Base-by-base conservation (phyloP, 2,888 invertebrate species). In the Trissolcus brochymenae region DNA sequence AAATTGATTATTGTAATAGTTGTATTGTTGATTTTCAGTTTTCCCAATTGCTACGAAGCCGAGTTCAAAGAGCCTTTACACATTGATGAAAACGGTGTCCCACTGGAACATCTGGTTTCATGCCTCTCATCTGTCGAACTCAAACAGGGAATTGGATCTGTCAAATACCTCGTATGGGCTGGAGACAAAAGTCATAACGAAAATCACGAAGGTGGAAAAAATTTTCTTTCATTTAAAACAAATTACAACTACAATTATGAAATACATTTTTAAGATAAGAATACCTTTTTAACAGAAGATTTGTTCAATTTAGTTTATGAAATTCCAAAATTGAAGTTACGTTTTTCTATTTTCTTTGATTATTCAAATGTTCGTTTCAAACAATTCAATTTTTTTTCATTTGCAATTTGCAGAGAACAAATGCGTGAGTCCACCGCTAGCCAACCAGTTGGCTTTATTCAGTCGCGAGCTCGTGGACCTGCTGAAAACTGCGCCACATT, bases 381-480 rank as follows among this genome's bases (percentile, higher is more conserved):
- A n/a, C n/a, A n/a, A n/a, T n/a, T n/a, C n/a, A n/a, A n/a, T n/a
- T n/a, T n/a, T n/a, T n/a, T n/a, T n/a, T n/a, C n/a, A n/a, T n/a
- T n/a, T n/a, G n/a, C n/a, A n/a, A 11, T 40, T 54, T 54, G n/a
- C 35, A 87, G 87, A 87, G 73, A 86, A 81, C 53, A 92, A 92
- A 14, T 92, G 92, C 55, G 92, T 93, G 0, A 93, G 93, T 79
- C 93, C 94, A 9, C 92, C 91, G 0, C 88, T 95, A 60, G 93
- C 93, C 55, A 93, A 93, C 62, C 94, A 95, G 88, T 88, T 96
- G 77, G 92, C 93, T 64, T 92, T 96, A 84, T 94, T 98, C 82
- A 95, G 96, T 78, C 92, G 96, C 0, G 98, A 98, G 89, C 91
- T 97, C 17, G 93, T 95, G 0, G 97, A 97, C 87, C 89, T 97